Evolutionary conservation across 2,888 invertebrate genomes (phyloP).

Genomic region (Drosophila prostipennis): DNA sequence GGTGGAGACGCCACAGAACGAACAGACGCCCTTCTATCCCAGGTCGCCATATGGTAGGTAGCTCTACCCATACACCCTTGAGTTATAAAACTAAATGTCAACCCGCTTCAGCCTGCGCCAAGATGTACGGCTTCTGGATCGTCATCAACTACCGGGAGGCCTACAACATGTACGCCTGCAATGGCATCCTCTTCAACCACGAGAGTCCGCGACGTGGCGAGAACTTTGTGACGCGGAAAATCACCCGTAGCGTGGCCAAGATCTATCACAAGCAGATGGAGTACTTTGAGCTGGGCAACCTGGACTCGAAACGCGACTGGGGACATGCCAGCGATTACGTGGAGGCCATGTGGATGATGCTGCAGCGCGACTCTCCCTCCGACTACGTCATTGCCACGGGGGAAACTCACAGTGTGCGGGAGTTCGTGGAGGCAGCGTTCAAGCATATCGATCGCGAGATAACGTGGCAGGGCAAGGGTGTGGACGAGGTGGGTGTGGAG

Average conservation of each 20-base stretch:
- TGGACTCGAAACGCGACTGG: conserved; percentile 99
- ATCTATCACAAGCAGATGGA: conserved; percentile 95
- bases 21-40: conserved; percentile 98
- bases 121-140: conserved; percentile 98
- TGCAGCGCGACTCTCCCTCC: conserved; percentile 95
- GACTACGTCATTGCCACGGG: conserved; percentile 99
- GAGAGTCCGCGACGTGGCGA: conserved; percentile 98
- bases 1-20: conserved; percentile 95
- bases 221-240: conserved; percentile 99
- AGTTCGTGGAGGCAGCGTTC: conserved; percentile 98
- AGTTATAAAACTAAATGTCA: not conserved
- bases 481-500: conserved; percentile 90
- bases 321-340: conserved; percentile 98
- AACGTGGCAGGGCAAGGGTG: conserved; percentile 94
- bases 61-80: too few relatives aligned
- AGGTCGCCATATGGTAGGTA: conserved; percentile 96
- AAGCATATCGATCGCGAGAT: conserved; percentile 91
- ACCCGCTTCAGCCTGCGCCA: conserved; percentile 92
- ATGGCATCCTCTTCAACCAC: conserved; percentile 98
- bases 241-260: conserved; percentile 98
- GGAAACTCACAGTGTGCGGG: conserved; percentile 96
- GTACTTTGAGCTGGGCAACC: conserved; percentile 94
- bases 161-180: conserved; percentile 97
- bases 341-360: conserved; percentile 99
- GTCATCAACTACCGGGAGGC: conserved; percentile 98